phyloP scores from a whole-genome alignment of 2,888 invertebrate genomes.

The Rotaria magnacalcarata region DNA sequence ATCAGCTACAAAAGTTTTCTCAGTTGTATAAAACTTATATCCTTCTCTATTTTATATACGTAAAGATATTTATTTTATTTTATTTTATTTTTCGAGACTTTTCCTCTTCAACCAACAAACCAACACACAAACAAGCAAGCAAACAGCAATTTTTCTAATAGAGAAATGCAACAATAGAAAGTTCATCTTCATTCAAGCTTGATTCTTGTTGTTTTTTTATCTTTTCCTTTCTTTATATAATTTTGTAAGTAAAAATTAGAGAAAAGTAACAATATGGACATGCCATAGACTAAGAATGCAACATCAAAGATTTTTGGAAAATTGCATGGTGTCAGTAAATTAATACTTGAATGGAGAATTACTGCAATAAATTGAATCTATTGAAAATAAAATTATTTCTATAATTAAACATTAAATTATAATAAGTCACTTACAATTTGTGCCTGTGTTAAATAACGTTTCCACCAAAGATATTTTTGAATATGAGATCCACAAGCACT shows the following conservation, averaged over 20 bases:
- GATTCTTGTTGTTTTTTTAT: background rate
- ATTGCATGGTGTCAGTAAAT: constrained; percentile 51
- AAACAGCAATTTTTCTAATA: background rate
- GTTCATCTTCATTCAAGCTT: no score
- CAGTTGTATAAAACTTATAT: no score
- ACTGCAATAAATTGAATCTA: constrained; percentile 59
- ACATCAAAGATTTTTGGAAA: constrained; percentile 55
- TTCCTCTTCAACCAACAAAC: background rate
- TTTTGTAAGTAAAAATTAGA: constrained; percentile 85
- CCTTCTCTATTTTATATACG: no score
- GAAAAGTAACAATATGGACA: constrained; percentile 90
- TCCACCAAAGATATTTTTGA: constrained; percentile 60
- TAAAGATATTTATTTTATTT: no score
- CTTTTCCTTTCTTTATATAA: constrained; percentile 62
- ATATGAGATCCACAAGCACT: constrained; percentile 56
- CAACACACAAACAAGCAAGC: background rate
- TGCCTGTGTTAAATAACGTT: constrained; percentile 57
- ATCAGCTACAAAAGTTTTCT: no score
- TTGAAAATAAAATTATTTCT: constrained; percentile 47
- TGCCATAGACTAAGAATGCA: constrained; percentile 70
- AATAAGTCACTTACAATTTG: constrained; percentile 54
- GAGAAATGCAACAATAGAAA: background rate
- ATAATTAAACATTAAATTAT: background rate
- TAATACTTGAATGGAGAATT: constrained; percentile 54
- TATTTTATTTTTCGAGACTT: no score